Evolutionary conservation across 2,888 invertebrate species (phyloP), one percentile per base, ranked within the genome.

Genomic region (Hetaerina titia): DNA sequence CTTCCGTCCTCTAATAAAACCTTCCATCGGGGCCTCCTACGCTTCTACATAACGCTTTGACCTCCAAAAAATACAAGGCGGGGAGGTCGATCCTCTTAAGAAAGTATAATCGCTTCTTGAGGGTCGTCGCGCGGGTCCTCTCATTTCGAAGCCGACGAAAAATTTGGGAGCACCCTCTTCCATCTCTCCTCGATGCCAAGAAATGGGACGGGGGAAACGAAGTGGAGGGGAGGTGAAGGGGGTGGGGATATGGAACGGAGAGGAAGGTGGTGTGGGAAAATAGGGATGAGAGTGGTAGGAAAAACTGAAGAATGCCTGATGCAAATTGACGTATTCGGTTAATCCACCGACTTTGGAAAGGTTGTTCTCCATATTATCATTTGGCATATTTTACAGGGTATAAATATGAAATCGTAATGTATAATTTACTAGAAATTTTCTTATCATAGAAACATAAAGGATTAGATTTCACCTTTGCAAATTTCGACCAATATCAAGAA

Each of bases 101-200:
- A 81, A 81, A 81, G 81, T 90, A 57, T 92, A 92, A 92, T 92
- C 92, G 92, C 74, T 92, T 92, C 56, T 56, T 45, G 92, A 90
- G 90, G 31, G 63, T 64, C 64, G 90, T 45, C 90, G 13, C 69
- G 60, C 45, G 45, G 90, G 8, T 64, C n/a, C 56, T 31, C 92
- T 92, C 69, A 22, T 64, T 64, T 64, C 69, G 56, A 81, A 92
- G 63, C 69, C 56, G 92, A 69, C 45, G 92, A 92, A 92, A 92
- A 69, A 92, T 57, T 92, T 64, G 92, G 74, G 64, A 25, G 31
- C 81, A 81, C 81, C 9, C 22, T 81, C 81, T 31, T 31, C 81
- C 69, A 7, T 22, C 69, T 8, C 74, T 74, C n/a, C 74, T 69
- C 69, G 69, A 69, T 22, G 22, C n/a, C 69, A 9, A 69, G 69